phyloP scores from a whole-genome alignment of 1,140 invertebrate genomes.

The Chironomus striatipennis region DNA sequence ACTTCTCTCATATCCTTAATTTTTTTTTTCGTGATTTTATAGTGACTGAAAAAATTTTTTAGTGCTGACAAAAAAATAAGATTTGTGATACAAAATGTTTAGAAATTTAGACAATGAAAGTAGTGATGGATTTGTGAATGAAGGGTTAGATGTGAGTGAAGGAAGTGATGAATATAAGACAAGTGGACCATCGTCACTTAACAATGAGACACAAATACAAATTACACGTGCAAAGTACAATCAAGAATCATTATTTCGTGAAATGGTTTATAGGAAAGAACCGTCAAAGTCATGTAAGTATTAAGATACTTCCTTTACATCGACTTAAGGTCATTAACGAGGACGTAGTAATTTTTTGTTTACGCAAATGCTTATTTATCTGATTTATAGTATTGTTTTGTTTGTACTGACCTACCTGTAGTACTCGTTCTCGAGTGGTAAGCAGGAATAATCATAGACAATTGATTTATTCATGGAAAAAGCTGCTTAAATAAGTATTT shows the following conservation, averaged over 20 bases:
- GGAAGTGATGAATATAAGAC: background rate
- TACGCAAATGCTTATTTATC: background rate
- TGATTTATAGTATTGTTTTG: no score
- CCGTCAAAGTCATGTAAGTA: slow-evolving; percentile 2
- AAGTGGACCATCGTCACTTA: no score
- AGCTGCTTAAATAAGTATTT: no score
- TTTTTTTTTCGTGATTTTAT: background rate
- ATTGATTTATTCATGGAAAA: no score
- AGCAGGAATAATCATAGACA: no score
- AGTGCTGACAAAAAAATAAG: background rate
- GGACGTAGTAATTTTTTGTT: background rate
- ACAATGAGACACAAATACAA: background rate
- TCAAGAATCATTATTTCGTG: background rate
- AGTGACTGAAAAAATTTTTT: background rate
- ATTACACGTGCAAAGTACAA: background rate
- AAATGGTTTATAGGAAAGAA: background rate
- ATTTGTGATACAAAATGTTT: slow-evolving; percentile 11
- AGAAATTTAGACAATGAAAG: background rate
- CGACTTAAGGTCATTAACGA: background rate
- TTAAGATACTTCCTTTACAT: background rate
- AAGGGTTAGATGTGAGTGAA: background rate
- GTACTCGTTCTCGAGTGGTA: no score
- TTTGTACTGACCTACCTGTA: no score
- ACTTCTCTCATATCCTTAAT: background rate
- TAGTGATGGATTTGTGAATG: background rate